These are phyloP conservation scores for Pelvicachromis taeniatus DNA, from an alignment of 2,113 vertebrate species.

Conservation along the genomic window DNA sequence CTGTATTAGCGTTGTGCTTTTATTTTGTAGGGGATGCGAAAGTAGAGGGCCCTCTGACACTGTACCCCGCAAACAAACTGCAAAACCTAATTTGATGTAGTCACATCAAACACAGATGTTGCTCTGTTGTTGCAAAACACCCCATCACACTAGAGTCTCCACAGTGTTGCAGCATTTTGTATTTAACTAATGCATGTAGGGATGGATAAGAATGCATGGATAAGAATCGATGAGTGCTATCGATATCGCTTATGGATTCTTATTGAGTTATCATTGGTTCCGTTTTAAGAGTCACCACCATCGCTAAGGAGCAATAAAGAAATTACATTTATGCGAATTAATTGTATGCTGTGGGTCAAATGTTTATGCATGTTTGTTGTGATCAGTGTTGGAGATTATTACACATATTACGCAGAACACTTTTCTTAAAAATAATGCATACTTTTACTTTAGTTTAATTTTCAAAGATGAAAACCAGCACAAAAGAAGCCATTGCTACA, in stretches of 20 bases:
- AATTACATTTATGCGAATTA: too few relatives aligned
- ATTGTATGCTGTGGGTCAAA: too few relatives aligned
- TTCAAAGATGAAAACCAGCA: neutral
- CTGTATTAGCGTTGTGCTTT: neutral
- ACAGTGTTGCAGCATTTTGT: neutral
- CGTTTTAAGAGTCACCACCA: too few relatives aligned
- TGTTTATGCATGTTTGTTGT: too few relatives aligned
- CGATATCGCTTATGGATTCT: neutral
- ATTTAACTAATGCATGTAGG: neutral
- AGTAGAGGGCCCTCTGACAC: neutral
- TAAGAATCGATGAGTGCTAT: neutral
- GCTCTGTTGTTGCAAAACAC: neutral
- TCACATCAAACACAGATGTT: too few relatives aligned
- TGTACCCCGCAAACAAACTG: neutral
- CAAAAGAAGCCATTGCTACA: neutral
- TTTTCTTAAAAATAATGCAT: neutral
- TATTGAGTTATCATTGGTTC: neutral
- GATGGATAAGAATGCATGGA: neutral
- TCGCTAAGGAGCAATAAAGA: too few relatives aligned
- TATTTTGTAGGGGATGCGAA: neutral
- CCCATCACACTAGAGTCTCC: neutral
- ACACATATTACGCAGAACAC: neutral
- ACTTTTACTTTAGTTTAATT: neutral
- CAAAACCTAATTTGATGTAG: neutral
- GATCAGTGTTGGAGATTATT: too few relatives aligned